Conservation (phyloP, 2,888 invertebrate genomes). For the Fragum sueziense region DNA sequence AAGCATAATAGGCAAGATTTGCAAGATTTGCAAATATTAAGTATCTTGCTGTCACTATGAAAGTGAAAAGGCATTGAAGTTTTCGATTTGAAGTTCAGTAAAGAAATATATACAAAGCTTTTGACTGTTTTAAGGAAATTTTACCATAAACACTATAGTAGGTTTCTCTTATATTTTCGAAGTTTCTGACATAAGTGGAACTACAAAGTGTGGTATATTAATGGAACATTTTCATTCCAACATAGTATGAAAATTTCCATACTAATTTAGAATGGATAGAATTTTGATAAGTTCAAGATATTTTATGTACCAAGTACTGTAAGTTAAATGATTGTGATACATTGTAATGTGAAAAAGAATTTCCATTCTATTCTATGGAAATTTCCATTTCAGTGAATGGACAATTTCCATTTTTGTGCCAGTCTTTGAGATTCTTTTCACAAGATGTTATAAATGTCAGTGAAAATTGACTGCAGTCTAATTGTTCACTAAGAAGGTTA, state of each 20-base stretch:
- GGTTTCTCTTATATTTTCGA: slow-evolving; percentile 18
- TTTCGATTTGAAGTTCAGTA: background rate
- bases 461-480: background rate
- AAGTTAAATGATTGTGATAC: background rate
- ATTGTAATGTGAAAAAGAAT: background rate
- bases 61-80: no score
- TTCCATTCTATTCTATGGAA: background rate
- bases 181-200: slow-evolving; percentile 4
- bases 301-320: background rate
- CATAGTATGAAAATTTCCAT: background rate
- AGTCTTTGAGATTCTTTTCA: background rate
- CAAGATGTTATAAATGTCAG: background rate
- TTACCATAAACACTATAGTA: background rate
- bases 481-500: background rate
- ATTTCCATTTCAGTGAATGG: background rate
- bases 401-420: slow-evolving; percentile 8
- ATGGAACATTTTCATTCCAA: slow-evolving; percentile 7
- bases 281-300: background rate
- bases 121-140: background rate
- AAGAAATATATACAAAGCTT: background rate
- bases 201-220: slow-evolving; percentile 14
- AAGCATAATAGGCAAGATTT: background rate
- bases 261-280: background rate
- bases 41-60: no score
- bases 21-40: no score